Evolutionary conservation across 2,888 invertebrate species (phyloP), one percentile per base, ranked within the genome.

Genomic region (Cephus sareptanus): DNA sequence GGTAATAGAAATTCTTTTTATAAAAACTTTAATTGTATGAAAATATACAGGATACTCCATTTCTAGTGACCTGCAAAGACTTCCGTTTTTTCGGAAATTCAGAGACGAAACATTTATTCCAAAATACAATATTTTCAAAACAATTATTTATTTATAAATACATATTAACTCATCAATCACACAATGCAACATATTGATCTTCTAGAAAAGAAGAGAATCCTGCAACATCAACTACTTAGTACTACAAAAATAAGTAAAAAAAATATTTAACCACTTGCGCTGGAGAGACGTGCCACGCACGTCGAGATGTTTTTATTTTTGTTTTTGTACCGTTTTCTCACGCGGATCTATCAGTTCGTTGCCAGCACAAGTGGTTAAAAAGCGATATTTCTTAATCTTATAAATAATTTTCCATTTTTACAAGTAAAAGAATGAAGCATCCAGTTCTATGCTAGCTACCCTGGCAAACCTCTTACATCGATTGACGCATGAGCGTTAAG

Each of bases 401-500:
- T 9, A 56, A 56, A 56, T 23, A 23, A 56, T 56, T 23, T 56
- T 56, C 56, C 23, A 56, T 56, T 23, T 23, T 9, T 56, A 23
- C 23, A 23, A 23, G 56, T 23, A 56, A 6, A 56, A 56, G 56
- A 56, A 23, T 9, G 9, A 56, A 56, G 23, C 23, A 56, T 56
- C 23, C 15, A 40, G 40, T 15, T 15, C 15, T 40, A 40, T 40
- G 6, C 15, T 9, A 56, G 6, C 40, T 56, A 56, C 56, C 56
- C 56, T 56, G 23, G 56, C 23, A 56, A 56, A 23, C 23, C 56
- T 71, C 30, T 69, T 74, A 31, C 73, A 85, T 85, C 84, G 85
- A 86, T 85, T 77, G 78, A 83, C 81, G 81, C 80, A 81, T 75
- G 79, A 77, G 80, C 80, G 73, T 77, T 81, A 37, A 75, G 78